These are phyloP conservation scores for Eretmochelys imbricata DNA, from an alignment of 2,113 vertebrate species.

Conservation along the genomic window DNA sequence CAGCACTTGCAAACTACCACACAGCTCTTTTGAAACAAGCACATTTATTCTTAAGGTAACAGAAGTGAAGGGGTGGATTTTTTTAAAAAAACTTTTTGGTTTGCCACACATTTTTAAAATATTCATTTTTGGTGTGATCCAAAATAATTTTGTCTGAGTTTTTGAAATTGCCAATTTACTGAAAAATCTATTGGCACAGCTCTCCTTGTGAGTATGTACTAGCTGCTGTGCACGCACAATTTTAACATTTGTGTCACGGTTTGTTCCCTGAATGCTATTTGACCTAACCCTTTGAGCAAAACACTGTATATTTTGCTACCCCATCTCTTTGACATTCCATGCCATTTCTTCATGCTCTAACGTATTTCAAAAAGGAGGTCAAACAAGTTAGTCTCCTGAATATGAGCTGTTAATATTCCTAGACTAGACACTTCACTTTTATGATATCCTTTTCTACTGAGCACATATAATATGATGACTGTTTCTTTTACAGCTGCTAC, in stretches of 20 bases:
- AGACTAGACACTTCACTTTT: not conserved
- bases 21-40: not conserved
- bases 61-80: not conserved
- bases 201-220: not conserved
- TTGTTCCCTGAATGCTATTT: not conserved
- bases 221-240: not conserved
- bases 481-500: not conserved
- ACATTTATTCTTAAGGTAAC: not conserved
- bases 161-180: not conserved
- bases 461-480: not conserved
- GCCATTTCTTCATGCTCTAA: not conserved
- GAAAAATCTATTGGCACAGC: not conserved
- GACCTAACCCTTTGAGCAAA: not conserved
- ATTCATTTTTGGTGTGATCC: not conserved
- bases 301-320: not conserved
- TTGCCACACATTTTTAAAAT: not conserved
- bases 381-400: not conserved
- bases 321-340: not conserved
- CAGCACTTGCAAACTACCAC: not conserved
- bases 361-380: not conserved
- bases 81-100: not conserved
- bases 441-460: not conserved
- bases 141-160: not conserved
- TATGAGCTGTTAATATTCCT: not conserved
- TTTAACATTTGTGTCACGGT: not conserved